These are phyloP conservation scores for Sphaerophoria rueppellii DNA, from an alignment of 2,888 invertebrate species.

Conservation along the genomic window DNA sequence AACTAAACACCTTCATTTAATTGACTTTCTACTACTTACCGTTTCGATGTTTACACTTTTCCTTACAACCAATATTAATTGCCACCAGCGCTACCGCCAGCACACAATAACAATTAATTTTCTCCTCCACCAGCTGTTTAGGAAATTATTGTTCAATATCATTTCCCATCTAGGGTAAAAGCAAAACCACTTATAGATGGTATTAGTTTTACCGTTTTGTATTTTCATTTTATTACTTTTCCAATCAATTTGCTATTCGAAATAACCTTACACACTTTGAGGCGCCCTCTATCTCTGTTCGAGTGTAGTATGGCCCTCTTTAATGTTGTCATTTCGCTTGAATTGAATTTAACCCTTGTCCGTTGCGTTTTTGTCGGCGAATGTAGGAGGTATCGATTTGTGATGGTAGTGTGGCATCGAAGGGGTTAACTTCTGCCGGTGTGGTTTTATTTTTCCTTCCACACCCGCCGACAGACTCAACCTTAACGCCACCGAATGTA, in stretches of 20 bases:
- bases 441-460: slow-evolving; percentile 7
- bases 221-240: slow-evolving; percentile 53
- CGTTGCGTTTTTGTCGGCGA: background rate
- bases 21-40: slow-evolving; percentile 6
- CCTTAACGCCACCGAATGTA: background rate
- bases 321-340: slow-evolving; percentile 53
- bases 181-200: slow-evolving; percentile 34
- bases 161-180: slow-evolving; percentile 47
- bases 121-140: slow-evolving; percentile 43
- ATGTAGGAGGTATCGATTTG: background rate
- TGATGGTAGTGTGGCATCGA: slow-evolving; percentile 27
- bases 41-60: background rate
- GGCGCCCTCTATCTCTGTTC: slow-evolving; percentile 10
- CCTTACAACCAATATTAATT: slow-evolving; percentile 19
- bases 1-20: background rate
- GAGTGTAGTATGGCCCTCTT: slow-evolving; percentile 12
- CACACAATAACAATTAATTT: slow-evolving; percentile 50
- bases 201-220: slow-evolving; percentile 33
- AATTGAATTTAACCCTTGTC: slow-evolving; percentile 64
- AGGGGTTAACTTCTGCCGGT: background rate
- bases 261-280: slow-evolving; percentile 24
- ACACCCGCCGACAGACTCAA: background rate
- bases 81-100: background rate
- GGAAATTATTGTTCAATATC: slow-evolving; percentile 12
- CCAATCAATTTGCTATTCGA: slow-evolving; percentile 68